Base-by-base conservation (phyloP, 2,113 vertebrate genomes). In the Gobio gobio region DNA sequence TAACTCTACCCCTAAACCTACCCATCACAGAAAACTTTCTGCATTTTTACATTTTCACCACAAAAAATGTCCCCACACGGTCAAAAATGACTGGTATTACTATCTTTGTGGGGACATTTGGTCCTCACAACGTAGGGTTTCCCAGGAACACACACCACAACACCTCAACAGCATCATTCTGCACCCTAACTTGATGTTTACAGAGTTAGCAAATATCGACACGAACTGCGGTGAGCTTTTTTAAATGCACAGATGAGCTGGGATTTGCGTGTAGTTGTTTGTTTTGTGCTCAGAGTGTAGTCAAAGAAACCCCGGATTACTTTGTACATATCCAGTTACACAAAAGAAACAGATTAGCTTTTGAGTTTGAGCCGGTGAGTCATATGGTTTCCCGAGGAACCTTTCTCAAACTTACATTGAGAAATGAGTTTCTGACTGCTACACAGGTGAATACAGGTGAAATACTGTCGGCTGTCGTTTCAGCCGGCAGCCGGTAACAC, bases 261-360 rank as follows among this genome's bases (percentile, higher is more conserved):
- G 78, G 79, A 84, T 87, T 86, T 89, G 68, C 61, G 59, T 54
- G 49, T 64, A 58, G 77, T 83, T 79, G 77, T 82, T 49, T 54
- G 51, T 86, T 85, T 86, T 77, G 51, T 74, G 20, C 70, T 61
- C 29, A n/a, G 66, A 6, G 26, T 59, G 88, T 87, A 87, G 86
- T 87, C 80, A 73, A 74, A 86, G 74, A 88, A 82, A 82, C 80
- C 64, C 66, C 7, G 66, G 66, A 72, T 81, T 70, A 86, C 66
- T 80, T 63, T 51, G 33, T 63, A 72, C 64, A 79, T 81, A 80
- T 87, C 77, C 13, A 45, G 59, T 77, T 82, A 58, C 83, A 76
- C 78, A 81, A 85, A 68, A 85, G 63, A 78, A 85, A 77, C 86
- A 85, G 86, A 40, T 61, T 82, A 59, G 29, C 78, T 63, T 78